Conservation (phyloP, 1,140 invertebrate species). For the Drosophila setifemur region DNA sequence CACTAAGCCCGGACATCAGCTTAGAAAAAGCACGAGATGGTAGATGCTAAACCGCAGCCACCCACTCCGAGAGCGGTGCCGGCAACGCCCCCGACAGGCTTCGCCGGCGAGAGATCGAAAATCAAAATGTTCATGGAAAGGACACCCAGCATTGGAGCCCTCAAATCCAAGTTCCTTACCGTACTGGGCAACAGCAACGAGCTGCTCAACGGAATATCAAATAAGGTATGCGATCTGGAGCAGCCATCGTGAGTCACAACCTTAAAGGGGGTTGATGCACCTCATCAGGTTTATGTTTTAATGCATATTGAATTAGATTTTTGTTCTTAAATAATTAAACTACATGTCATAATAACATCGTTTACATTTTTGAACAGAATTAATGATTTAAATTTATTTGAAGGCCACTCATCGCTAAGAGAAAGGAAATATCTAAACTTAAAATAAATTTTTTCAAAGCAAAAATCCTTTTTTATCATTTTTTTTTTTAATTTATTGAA, state of each 20-base stretch:
- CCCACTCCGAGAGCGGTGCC: constrained; percentile 53
- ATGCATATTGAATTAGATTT: too few species aligned
- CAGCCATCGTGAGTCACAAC: constrained; percentile 7
- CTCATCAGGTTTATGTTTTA: not conserved
- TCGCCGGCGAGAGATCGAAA: constrained; percentile 78
- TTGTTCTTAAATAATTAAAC: too few species aligned
- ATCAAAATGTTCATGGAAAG: constrained; percentile 82
- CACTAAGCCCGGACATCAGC: not conserved
- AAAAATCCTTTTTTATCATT: too few species aligned
- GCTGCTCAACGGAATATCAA: constrained; percentile 82
- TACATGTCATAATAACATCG: fast-evolving
- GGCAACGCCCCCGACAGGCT: constrained; percentile 62
- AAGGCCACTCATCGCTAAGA: too few species aligned
- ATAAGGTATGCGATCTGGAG: constrained; percentile 68
- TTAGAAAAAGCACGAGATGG: constrained; percentile 28
- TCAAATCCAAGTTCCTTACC: constrained; percentile 83
- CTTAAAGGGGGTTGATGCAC: not conserved
- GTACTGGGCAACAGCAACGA: constrained; percentile 83
- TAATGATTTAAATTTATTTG: too few species aligned
- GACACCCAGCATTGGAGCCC: constrained; percentile 80
- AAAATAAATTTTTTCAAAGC: too few species aligned
- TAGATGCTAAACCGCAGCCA: constrained; percentile 64
- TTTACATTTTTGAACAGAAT: not conserved
- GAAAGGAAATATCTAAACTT: too few species aligned
- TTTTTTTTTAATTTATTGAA: too few species aligned